Percentiles rank a stretch among this genome's conserved stretches.
Evolutionary conservation across 2,888 invertebrate genomes (phyloP).

Genomic region (Lasioglossum morio): DNA sequence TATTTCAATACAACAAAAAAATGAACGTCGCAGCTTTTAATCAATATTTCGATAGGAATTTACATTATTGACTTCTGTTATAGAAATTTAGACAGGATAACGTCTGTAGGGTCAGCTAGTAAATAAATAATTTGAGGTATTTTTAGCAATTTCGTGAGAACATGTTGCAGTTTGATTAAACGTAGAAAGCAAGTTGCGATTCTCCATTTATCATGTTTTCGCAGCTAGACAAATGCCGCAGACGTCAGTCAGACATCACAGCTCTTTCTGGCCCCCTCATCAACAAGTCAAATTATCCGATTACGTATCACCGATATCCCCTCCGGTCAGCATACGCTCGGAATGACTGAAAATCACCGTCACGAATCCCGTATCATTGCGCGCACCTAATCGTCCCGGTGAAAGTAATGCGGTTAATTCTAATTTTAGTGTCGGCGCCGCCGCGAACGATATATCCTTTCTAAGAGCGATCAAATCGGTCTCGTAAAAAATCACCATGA

Average conservation of each 20-base stretch:
- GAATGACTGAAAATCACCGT: not conserved
- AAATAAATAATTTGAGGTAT: no score
- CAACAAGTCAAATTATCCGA: conserved; percentile 11
- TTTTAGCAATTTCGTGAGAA: not conserved
- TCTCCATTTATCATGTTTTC: not conserved
- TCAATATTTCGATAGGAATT: no score
- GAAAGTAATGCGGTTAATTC: conserved; percentile 39
- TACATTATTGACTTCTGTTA: no score
- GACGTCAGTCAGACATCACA: not conserved
- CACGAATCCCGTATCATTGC: conserved; percentile 7
- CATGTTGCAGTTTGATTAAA: not conserved
- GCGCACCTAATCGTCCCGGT: conserved; percentile 17
- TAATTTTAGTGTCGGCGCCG: conserved; percentile 31
- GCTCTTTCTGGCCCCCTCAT: not conserved
- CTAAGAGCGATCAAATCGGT: not conserved
- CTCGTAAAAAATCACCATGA: not conserved
- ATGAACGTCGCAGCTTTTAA: no score
- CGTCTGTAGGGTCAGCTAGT: no score
- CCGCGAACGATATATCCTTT: conserved; percentile 18
- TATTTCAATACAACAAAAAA: no score
- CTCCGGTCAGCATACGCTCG: not conserved
- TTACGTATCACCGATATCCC: conserved; percentile 1
- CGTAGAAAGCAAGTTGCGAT: not conserved
- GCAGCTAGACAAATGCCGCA: not conserved
- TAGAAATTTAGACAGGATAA: no score